Percentiles rank a stretch among this genome's conserved stretches.
phyloP scores from a whole-genome alignment of 2,888 invertebrate genomes.

The Heteromurus nitidus region DNA sequence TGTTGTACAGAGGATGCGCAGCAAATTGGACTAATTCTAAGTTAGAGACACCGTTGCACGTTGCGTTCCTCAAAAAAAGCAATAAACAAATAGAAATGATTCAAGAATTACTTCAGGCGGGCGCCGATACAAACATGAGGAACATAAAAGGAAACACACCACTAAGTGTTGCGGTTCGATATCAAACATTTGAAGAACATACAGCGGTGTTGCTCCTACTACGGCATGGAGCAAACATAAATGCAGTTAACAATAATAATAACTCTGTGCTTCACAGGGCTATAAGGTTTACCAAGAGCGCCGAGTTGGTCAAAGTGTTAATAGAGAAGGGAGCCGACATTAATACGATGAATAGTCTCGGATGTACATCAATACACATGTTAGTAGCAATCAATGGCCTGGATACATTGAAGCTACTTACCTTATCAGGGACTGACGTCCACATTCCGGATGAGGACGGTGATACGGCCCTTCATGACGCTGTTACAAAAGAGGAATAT shows the following conservation, averaged over 20 bases:
- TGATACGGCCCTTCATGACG: not conserved
- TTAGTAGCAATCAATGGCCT: not conserved
- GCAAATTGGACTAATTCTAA: too few species aligned
- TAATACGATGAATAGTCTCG: not conserved
- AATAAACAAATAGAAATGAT: too few species aligned
- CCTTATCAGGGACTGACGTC: not conserved
- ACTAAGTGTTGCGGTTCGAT: too few species aligned
- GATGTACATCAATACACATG: not conserved
- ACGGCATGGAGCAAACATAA: not conserved
- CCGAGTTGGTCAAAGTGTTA: not conserved
- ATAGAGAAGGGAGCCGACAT: not conserved
- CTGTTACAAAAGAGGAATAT: too few species aligned
- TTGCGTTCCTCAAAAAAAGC: too few species aligned
- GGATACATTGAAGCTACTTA: not conserved
- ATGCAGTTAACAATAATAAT: not conserved
- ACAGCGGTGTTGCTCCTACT: not conserved
- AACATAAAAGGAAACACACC: too few species aligned
- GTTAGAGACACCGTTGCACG: too few species aligned
- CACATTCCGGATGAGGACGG: not conserved
- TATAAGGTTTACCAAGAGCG: not conserved
- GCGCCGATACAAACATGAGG: too few species aligned
- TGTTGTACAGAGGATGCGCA: too few species aligned
- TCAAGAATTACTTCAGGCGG: too few species aligned
- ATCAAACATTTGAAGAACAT: too few species aligned
- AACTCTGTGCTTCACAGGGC: not conserved